Base-by-base conservation (phyloP, 2,888 invertebrate genomes). In the Celastrina argiolus region DNA sequence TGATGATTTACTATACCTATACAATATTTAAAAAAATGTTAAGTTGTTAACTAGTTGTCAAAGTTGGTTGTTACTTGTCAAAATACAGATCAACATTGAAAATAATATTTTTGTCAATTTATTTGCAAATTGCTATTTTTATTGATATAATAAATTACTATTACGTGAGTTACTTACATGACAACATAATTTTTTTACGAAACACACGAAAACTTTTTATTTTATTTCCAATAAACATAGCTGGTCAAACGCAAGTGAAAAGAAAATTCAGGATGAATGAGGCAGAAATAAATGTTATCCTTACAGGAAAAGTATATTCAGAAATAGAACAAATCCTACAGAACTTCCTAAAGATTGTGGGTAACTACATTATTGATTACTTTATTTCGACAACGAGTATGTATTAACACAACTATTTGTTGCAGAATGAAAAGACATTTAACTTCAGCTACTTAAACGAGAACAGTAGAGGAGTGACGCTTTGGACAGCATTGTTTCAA, bases 401-500 rank as follows among this genome's bases (percentile, higher is more conserved):
- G 3, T 31, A 65, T 61, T 42, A 18, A 28, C 10, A 59, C 22
- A 12, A 22, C 18, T 63, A 26, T 26, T 68, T 65, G 66, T 88
- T 88, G 66, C 81, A 91, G 91, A 84, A 87, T 76, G 81, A 92
- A 72, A 92, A 91, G 74, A 84, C 84, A 1, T 94, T 94, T 77
- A 83, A 81, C 34, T 95, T 96, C 81, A 92, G 93, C n/a, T 92
- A 92, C 76, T 80, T 95, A 70, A 87, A 92, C 68, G 78, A 89
- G 69, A 88, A 89, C 66, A 90, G 92, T 72, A 86, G 88, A 70
- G 86, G 94, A 73, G 83, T 84, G 65, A 81, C 92, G 56, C 74
- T 95, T 63, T 95, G 95, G 95, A 86, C 90, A 26, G 87, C 87
- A 36, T 77, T 95, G 66, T 94, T 94, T 77, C 84, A 91, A 71